Evolutionary conservation across 2,113 vertebrate genomes (phyloP), one percentile per base, ranked within the genome.

Genomic region (Ophiodon elongatus): DNA sequence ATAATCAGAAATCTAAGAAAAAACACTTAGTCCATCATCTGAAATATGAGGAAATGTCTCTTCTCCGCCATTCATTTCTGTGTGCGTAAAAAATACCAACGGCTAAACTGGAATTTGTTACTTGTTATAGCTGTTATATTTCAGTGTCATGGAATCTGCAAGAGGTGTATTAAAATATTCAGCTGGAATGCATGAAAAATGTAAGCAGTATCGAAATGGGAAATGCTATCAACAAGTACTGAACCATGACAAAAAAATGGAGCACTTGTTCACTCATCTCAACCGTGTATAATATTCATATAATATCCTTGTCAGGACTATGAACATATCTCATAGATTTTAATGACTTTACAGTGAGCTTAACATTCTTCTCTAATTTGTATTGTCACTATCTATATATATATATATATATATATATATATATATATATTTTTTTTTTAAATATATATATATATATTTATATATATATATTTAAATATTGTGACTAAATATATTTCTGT

Each of bases 221-320:
- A 66, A 80, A 35, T 31, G 14, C 47, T 76, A 50, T 47, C 59
- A 74, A 63, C 65, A 60, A 68, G 10, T 45, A 25, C 21, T 75
- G 45, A 63, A 50, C 33, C 14, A 73, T 70, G 63, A 33, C 50
- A 39, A 27, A 43, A 17, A 68, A 25, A 13, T 25, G 7, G 21
- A 63, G 29, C 59, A 13, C 8, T 72, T 72, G 68, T 71, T 19
- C 69, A 59, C 37, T 60, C 27, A 72, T 37, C 57, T 50, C 21
- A 25, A 25, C 43, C 14, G 31, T 50, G 19, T 39, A 27, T 39
- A 8, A 39, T 64, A 65, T 21, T 65, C 23, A 65, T 50, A 52
- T 27, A 29, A 64, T 27, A 27, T 50, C 13, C 39, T 25, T 23
- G 1, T 39, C 45, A 54, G n/a, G 45, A 52, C 31, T 75, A 21